Evolutionary conservation across 2,888 invertebrate species (phyloP).

Genomic region (Palloptera scutellata): DNA sequence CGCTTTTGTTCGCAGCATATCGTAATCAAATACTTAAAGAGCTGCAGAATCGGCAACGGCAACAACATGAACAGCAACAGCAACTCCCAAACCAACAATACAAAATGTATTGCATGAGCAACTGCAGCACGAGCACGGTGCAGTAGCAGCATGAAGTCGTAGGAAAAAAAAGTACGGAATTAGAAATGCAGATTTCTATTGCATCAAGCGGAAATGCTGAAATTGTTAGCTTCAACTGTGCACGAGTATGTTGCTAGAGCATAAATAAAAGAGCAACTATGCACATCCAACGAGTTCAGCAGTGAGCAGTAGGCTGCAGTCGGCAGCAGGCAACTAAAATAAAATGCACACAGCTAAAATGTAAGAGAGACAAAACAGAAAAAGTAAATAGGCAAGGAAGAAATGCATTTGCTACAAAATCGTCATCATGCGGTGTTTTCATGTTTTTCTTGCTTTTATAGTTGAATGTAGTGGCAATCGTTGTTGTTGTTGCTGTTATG

Average conservation of each 20-base stretch:
- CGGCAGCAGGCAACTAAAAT: not conserved
- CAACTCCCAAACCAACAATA: slow-evolving; percentile 9
- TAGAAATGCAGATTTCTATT: slow-evolving; percentile 24
- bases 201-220: slow-evolving; percentile 24
- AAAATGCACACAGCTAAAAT: slow-evolving; percentile 2
- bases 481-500: slow-evolving; percentile 14
- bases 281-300: too few species aligned
- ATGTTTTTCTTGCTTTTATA: not conserved
- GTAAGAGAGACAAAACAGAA: not conserved
- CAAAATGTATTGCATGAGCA: slow-evolving; percentile 1
- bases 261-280: too few species aligned
- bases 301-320: too few species aligned
- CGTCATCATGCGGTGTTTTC: not conserved
- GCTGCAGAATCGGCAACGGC: slow-evolving; percentile 14
- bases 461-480: slow-evolving; percentile 13
- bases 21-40: slow-evolving; percentile 22
- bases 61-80: slow-evolving; percentile 4
- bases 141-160: not conserved
- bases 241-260: too few species aligned
- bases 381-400: too few species aligned
- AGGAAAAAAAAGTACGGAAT: not conserved
- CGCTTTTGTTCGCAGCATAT: slow-evolving; percentile 13
- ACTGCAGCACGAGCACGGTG: not conserved
- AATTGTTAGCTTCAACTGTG: too few species aligned
- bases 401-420: too few species aligned